Evolutionary conservation across 2,888 invertebrate species (phyloP).

Genomic region (Agrochola lota): DNA sequence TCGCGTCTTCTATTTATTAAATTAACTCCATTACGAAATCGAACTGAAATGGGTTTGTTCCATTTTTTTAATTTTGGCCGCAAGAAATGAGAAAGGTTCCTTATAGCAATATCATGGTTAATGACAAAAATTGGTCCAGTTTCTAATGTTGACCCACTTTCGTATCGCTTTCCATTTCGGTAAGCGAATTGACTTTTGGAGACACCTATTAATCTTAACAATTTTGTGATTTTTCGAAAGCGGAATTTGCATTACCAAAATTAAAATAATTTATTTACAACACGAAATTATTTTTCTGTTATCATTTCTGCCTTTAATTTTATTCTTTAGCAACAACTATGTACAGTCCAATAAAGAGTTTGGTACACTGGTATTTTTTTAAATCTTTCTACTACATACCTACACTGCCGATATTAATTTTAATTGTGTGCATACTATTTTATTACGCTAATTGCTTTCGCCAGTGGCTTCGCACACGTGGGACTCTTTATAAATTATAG

Average conservation of each 20-base stretch:
- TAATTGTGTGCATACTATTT: neutral
- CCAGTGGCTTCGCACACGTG: no score
- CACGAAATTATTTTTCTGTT: no score
- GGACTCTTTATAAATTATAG: no score
- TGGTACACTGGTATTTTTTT: no score
- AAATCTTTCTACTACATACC: neutral
- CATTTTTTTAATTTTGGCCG: slow-evolving; percentile 27
- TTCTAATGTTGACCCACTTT: slow-evolving; percentile 61
- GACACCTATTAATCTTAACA: slow-evolving; percentile 38
- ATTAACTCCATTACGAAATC: slow-evolving; percentile 23
- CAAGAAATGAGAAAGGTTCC: slow-evolving; percentile 23
- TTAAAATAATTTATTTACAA: neutral
- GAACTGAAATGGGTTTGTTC: slow-evolving; percentile 18
- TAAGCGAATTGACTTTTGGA: slow-evolving; percentile 39
- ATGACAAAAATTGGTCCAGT: slow-evolving; percentile 52
- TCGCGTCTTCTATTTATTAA: neutral
- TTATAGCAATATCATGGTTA: slow-evolving; percentile 24
- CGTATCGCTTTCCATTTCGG: slow-evolving; percentile 11
- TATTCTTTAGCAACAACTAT: neutral
- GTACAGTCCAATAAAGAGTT: neutral
- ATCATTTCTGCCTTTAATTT: no score
- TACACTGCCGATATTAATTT: neutral
- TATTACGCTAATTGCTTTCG: neutral
- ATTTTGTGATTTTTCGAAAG: slow-evolving; percentile 1
- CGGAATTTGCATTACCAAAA: slow-evolving; percentile 2